Evolutionary conservation across 2,888 invertebrate species (phyloP), one percentile per base, ranked within the genome.

Genomic region (Odiellus spinosus): DNA sequence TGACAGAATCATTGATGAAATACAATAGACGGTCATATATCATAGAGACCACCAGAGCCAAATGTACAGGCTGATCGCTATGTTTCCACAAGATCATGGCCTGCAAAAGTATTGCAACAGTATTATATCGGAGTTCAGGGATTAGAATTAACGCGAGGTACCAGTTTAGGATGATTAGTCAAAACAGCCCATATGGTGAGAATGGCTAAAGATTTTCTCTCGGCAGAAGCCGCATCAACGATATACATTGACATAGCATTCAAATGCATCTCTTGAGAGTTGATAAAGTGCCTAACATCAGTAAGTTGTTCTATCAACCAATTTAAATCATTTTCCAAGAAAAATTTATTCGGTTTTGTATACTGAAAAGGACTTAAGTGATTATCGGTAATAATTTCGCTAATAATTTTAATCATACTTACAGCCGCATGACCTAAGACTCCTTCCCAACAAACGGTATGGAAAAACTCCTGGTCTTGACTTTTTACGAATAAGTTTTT

Each of bases 381-480:
- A n/a, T n/a, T n/a, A n/a, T n/a, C n/a, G n/a, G n/a, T n/a, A n/a
- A n/a, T n/a, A n/a, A n/a, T n/a, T n/a, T n/a, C n/a, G n/a, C n/a
- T n/a, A n/a, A n/a, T n/a, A n/a, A n/a, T n/a, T n/a, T n/a, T n/a
- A n/a, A n/a, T n/a, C n/a, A n/a, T 8, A 42, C 47, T 43, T 48
- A 55, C 54, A 26, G 46, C 45, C 35, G 51, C 48, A 56, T 58
- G 52, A n/a, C 62, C 61, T 2, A 65, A 58, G 11, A 61, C 59
- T 15, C 59, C 61, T 50, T 63, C 62, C 45, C 63, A 50, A 48
- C 63, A 63, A 17, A 64, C 56, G 21, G 57, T 58, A 34, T 59
- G 54, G 49, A 65, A 64, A 55, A 65, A 64, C 44, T 65, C 64
- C 20, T 59, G 55, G 45, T 63, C 59, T 33, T 61, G 57, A 6